Conservation (phyloP, 2,888 invertebrate genomes). For the Caenorhabditis sp. region DNA sequence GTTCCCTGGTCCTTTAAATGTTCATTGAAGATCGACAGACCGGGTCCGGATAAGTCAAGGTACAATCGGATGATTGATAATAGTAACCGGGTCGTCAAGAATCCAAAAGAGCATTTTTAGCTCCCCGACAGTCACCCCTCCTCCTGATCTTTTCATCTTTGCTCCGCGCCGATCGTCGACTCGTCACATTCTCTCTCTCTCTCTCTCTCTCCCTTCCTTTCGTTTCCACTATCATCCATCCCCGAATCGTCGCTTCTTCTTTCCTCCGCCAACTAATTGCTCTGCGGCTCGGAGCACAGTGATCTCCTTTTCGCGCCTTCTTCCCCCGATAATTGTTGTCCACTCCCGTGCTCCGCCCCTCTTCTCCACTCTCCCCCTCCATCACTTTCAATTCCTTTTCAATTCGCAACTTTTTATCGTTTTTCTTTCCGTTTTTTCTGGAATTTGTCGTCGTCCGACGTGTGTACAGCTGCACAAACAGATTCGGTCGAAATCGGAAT, state of each 20-base stretch:
- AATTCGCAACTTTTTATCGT: slow-evolving; percentile 31
- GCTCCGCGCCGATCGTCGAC: background rate
- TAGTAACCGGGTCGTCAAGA: too few relatives aligned
- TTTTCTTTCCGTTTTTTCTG: slow-evolving; percentile 3
- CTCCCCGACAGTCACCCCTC: too few relatives aligned
- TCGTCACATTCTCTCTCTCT: background rate
- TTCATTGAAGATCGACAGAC: too few relatives aligned
- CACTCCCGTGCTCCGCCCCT: slow-evolving; percentile 20
- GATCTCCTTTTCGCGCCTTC: slow-evolving; percentile 22
- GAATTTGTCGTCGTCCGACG: background rate
- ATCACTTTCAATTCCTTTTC: slow-evolving; percentile 4
- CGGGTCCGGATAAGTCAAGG: too few relatives aligned
- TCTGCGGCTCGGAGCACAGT: slow-evolving; percentile 24
- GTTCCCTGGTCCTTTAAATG: too few relatives aligned
- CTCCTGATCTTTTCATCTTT: slow-evolving; percentile 3
- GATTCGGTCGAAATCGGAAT: slow-evolving; percentile 4
- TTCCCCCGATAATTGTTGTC: slow-evolving; percentile 39
- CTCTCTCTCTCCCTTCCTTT: background rate
- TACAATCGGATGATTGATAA: too few relatives aligned
- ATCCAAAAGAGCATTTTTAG: too few relatives aligned
- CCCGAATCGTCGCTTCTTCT: background rate
- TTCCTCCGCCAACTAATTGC: slow-evolving; percentile 45
- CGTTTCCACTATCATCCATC: background rate
- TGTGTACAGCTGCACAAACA: slow-evolving; percentile 37
- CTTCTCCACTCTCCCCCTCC: slow-evolving; percentile 7